Base-by-base conservation (phyloP, 2,797 vertebrate genomes). In the Prionace glauca region DNA sequence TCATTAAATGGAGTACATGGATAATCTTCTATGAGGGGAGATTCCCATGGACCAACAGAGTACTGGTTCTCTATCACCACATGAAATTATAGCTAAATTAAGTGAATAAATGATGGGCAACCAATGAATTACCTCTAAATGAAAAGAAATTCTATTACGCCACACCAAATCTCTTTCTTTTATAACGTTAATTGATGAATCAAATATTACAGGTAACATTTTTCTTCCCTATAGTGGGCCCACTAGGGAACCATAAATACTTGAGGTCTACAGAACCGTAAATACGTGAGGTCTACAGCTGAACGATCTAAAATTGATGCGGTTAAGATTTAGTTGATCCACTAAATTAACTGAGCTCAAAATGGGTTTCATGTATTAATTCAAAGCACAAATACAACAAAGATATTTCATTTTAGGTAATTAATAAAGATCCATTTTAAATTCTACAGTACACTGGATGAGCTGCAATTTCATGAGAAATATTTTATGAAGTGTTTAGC, bases 81-180 rank as follows among this genome's bases (percentile, higher is more conserved):
- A 65, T 62, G 60, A 32, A 65, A 91, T 84, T 84, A 45, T 22
- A 84, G 36, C 45, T 84, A 7, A 84, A 84, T n/a, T 91, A n/a
- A 65, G 56, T 90, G 87, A 90, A 90, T 50, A 90, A 90, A 32
- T 32, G 88, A 62, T 91, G 60, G 20, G 14, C 88, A 91, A n/a
- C 60, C 60, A 91, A 62, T 62, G 60, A 14, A 65, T 0, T 67
- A 62, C 16, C 88, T 65, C 14, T 65, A 18, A n/a, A n/a, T 16
- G 29, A 91, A 65, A 65, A 65, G 2, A 32, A 62, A 65, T 65
- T 29, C 8, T 32, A 12, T 32, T 91, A n/a, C 20, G 1, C 62
- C 87, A 62, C 56, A n/a, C 16, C 32, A 91, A 92, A 67, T 24
- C 10, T 22, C n/a, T 45, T 92, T 65, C n/a, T 41, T 41, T 20